Conservation (phyloP, 2,888 invertebrate genomes). For the Gymnoscelis rufifasciata region DNA sequence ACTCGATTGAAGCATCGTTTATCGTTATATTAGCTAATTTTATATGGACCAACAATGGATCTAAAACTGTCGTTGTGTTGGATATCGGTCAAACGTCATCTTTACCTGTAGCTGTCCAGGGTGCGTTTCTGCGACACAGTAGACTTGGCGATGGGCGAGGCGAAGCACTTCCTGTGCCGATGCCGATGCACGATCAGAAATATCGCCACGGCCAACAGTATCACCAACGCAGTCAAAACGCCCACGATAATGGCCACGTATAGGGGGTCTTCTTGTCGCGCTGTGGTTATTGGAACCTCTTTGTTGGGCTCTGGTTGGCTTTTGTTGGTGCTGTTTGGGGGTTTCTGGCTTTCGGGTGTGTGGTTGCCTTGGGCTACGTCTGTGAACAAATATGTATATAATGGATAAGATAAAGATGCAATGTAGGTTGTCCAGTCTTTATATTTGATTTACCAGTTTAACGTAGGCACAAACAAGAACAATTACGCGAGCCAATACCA, state of each 20-base stretch:
- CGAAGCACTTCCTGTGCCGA: conserved; percentile 84
- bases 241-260: conserved; percentile 88
- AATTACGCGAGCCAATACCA: no score
- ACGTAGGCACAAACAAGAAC: no score
- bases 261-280: conserved; percentile 83
- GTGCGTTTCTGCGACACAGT: conserved; percentile 58
- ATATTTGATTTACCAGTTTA: no score
- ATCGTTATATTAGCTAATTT: no score
- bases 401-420: no score
- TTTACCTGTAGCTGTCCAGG: conserved; percentile 70
- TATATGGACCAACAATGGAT: no score
- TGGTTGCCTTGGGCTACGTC: conserved; percentile 86
- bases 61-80: no score
- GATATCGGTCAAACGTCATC: neutral
- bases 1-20: no score
- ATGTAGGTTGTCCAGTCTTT: no score
- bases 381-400: conserved; percentile 35
- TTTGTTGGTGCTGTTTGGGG: conserved; percentile 70
- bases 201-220: conserved; percentile 85
- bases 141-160: conserved; percentile 7
- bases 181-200: conserved; percentile 85
- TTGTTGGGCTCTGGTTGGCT: conserved; percentile 69
- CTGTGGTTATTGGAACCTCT: conserved; percentile 82
- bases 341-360: conserved; percentile 82
- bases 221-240: conserved; percentile 85